Base-by-base conservation (phyloP, 2,888 invertebrate genomes). In the Phyllotreta striolata region DNA sequence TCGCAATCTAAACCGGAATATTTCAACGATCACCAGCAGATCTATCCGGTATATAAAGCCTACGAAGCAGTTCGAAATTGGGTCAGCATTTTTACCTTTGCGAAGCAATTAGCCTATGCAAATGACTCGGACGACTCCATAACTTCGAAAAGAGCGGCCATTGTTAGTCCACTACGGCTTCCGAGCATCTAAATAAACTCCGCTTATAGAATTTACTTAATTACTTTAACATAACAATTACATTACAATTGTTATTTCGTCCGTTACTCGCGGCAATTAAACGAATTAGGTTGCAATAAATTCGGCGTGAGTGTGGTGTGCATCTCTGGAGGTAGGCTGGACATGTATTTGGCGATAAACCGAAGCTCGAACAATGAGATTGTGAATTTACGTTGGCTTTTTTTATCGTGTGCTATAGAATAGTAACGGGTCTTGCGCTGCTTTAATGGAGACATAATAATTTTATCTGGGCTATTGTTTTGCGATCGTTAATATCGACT, bases 81-180 rank as follows among this genome's bases (percentile, higher is more conserved):
- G 67, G 67, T 68, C 66, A 66, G 56, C 55, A 40, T 49, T 68
- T 66, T 68, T 67, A 58, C 52, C 59, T 40, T 59, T 60, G 43
- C 39, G 5, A 35, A 44, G 65, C 63, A 66, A 68, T 68, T 68
- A 68, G 66, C 63, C 59, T 62, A 68, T 62, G 67, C 66, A 68
- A 68, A 68, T 68, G 49, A 61, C 46, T 54, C 37, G 57, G 58
- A 66, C 67, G 62, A 66, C 63, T 68, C 63, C 40, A 68, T 68
- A 68, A 66, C 60, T 24, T 66, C 52, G 38, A 6, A 6, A 7
- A 37, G 34, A 49, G 43, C 55, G 9, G 41, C 60, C 58, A 61
- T 66, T 66, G 61, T 59, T 66, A 34, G 49, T 13, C 35, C 56
- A 52, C 13, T 12, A 13, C 2, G 12, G 38, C 12, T 38, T 24